Base-by-base conservation (phyloP, 2,888 invertebrate genomes). In the Anodontia alba region DNA sequence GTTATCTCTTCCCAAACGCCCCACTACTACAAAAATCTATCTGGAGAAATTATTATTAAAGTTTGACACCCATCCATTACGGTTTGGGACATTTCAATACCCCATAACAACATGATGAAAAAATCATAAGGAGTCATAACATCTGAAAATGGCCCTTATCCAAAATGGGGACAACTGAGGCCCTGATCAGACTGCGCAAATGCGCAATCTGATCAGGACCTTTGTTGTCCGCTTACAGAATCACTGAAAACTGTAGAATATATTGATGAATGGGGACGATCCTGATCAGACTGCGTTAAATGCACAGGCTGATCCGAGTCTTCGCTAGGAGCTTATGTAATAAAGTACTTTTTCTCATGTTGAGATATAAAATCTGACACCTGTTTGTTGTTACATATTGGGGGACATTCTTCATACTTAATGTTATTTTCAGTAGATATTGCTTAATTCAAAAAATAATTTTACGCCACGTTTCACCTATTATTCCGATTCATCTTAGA, bases 301-400 rank as follows among this genome's bases (percentile, higher is more conserved):
- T n/a, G n/a, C n/a, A n/a, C n/a, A n/a, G n/a, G n/a, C n/a, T n/a
- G n/a, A n/a, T n/a, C n/a, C n/a, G n/a, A n/a, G n/a, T n/a, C n/a
- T n/a, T n/a, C n/a, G n/a, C n/a, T n/a, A n/a, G n/a, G n/a, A n/a
- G n/a, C n/a, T n/a, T n/a, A n/a, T n/a, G n/a, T n/a, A n/a, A n/a
- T n/a, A n/a, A n/a, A n/a, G n/a, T n/a, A n/a, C n/a, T n/a, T n/a
- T n/a, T n/a, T n/a, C n/a, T n/a, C n/a, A n/a, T n/a, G n/a, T n/a
- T n/a, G n/a, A n/a, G n/a, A n/a, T n/a, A n/a, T n/a, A 31, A 62
- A 38, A 62, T 62, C n/a, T 62, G 62, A 62, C 62, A 62, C 62
- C 33, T 33, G 62, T 33, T 33, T 62, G 62, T 62, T 62, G 33
- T 62, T 20, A 62, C 62, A 62, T 33, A 62, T 62, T 17, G 10